phyloP scores from a whole-genome alignment of 2,113 vertebrate species.

The Silurus asotus region DNA sequence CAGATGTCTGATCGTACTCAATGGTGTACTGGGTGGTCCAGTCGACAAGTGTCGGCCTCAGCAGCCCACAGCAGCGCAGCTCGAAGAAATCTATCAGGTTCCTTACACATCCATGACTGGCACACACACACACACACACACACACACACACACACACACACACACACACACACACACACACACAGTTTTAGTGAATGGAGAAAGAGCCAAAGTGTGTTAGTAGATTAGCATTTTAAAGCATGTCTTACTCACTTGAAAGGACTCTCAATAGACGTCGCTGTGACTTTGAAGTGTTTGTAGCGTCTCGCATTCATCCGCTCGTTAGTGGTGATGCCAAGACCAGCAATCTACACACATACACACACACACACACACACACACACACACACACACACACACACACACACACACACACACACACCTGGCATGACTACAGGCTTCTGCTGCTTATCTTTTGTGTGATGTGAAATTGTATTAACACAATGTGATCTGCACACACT shows the following conservation, averaged over 20 bases:
- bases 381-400: conserved; percentile 10
- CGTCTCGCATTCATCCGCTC: conserved; percentile 98
- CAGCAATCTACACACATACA: conserved; percentile 82
- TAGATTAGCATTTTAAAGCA: not conserved
- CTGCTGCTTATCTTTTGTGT: not conserved
- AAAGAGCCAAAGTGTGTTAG: not conserved
- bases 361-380: conserved; percentile 13
- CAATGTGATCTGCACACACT: too few species aligned
- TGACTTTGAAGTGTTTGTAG: conserved; percentile 99
- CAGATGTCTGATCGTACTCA: conserved; percentile 97
- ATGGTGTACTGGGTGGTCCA: conserved; percentile 98
- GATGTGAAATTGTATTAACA: too few species aligned
- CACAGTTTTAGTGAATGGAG: not conserved
- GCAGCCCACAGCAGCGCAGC: conserved; percentile 96
- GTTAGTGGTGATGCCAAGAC: conserved; percentile 97
- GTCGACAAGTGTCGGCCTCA: conserved; percentile 92
- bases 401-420: conserved; percentile 5
- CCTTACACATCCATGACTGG: conserved; percentile 93
- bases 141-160: not conserved
- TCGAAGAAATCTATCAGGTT: conserved; percentile 99
- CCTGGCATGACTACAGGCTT: not conserved
- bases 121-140: conserved; percentile 9
- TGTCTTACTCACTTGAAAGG: conserved; percentile 90
- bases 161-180: not conserved
- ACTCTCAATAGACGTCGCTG: conserved; percentile 98